These are phyloP conservation scores for Carettochelys insculpta DNA, from an alignment of 2,113 vertebrate genomes.

Conservation along the genomic window DNA sequence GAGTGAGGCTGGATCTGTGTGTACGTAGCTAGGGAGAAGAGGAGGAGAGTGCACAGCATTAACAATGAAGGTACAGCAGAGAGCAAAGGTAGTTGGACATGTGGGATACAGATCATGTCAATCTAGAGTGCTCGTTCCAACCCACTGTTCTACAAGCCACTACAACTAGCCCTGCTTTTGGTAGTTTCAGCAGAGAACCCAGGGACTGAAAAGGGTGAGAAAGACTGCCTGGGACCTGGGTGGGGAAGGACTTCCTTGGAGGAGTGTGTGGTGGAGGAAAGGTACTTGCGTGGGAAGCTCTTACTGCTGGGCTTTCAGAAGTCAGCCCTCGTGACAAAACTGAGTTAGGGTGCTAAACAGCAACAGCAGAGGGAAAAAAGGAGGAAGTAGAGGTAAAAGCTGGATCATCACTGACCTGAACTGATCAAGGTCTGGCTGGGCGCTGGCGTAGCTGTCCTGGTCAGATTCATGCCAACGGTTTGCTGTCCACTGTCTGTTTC, in stretches of 20 bases:
- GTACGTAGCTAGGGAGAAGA: slow-evolving; percentile 73
- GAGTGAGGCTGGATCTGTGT: slow-evolving; percentile 86
- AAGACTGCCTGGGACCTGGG: background rate
- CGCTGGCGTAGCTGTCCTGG: slow-evolving; percentile 80
- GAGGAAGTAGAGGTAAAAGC: background rate
- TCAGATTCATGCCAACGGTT: slow-evolving; percentile 83
- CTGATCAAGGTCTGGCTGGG: slow-evolving; percentile 85
- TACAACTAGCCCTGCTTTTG: background rate
- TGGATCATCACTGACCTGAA: slow-evolving; percentile 69
- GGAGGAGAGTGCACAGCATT: background rate
- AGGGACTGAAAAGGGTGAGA: background rate
- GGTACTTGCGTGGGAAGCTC: background rate
- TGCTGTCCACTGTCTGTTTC: slow-evolving; percentile 77
- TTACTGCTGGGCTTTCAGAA: background rate
- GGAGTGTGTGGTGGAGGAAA: background rate
- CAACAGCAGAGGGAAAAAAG: background rate
- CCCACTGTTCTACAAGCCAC: background rate
- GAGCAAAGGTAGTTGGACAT: background rate
- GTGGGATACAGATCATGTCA: background rate
- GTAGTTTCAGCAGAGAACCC: background rate
- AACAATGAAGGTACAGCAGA: background rate
- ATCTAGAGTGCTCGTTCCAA: background rate
- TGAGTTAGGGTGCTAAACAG: background rate
- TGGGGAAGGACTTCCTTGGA: background rate
- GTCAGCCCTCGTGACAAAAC: background rate